Base-by-base conservation (phyloP, 2,888 invertebrate species). In the Metopia argyrocephala region DNA sequence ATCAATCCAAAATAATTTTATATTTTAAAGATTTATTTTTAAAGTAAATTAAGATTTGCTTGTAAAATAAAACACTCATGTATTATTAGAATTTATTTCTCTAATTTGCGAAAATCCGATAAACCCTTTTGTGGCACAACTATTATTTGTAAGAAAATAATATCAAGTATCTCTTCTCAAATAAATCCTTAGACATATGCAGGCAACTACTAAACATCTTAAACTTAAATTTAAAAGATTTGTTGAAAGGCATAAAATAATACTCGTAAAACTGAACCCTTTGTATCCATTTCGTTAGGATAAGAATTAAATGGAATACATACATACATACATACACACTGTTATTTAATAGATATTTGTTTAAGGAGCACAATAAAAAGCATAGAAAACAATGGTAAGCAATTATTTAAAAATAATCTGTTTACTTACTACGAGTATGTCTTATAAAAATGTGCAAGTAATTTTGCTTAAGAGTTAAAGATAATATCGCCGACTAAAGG, bases 401-500 rank as follows among this genome's bases (percentile, higher is more conserved):
- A 83, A 83, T 83, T 82, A 83, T 76, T 82, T 83, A 70, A 71
- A 46, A 78, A 78, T 83, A 83, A 83, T 81, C 83, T 81, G 79
- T 82, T 82, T 79, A 74, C 74, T 74, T n/a, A n/a, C n/a, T n/a
- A n/a, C n/a, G n/a, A n/a, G n/a, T n/a, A 62, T 61, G 69, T 74
- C 64, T 70, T 61, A 70, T 61, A 70, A 74, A 50, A 9, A 54
- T 38, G 12, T 23, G 27, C 45, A 59, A 76, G 62, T 71, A 59
- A 74, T 64, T 57, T 27, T 31, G 48, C 54, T 45, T 27, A 65
- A 62, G 64, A 25, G 65, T 81, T 75, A 59, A 18, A 57, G 81
- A 81, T 78, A 78, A 74, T 70, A 81, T 81, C 78, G 70, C 70
- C n/a, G n/a, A n/a, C n/a, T n/a, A n/a, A n/a, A n/a, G n/a, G n/a